Percentiles rank a stretch among this genome's conserved stretches.
Evolutionary conservation across 2,888 invertebrate species (phyloP).

Genomic region (Zele albiditarsus): DNA sequence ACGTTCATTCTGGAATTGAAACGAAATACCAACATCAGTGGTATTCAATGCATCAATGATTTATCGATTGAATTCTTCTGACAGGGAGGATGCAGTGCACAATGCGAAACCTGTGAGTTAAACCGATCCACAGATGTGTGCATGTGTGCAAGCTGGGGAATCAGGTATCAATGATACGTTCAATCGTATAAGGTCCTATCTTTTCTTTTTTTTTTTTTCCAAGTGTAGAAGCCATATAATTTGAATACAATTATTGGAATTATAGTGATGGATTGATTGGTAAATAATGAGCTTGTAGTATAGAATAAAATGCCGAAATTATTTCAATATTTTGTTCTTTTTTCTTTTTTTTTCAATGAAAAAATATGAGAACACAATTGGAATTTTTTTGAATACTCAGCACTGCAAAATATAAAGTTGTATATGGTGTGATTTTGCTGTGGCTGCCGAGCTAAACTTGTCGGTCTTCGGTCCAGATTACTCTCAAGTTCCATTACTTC

Average conservation of each 20-base stretch:
- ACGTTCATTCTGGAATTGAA: constrained; percentile 16
- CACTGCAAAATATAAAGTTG: neutral
- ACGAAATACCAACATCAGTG: constrained; percentile 22
- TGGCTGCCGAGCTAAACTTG: constrained; percentile 15
- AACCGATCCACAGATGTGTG: neutral
- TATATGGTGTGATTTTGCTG: constrained; percentile 17
- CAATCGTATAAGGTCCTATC: neutral
- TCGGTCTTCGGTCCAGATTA: constrained; percentile 39
- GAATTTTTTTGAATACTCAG: too few relatives aligned
- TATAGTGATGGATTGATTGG: too few relatives aligned
- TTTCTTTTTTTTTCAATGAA: too few relatives aligned
- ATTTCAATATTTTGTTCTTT: too few relatives aligned
- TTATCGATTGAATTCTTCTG: constrained; percentile 31
- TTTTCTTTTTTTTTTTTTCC: neutral
- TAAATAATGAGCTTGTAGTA: too few relatives aligned
- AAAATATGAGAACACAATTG: too few relatives aligned
- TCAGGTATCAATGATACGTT: neutral
- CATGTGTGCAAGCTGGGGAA: neutral
- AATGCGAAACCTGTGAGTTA: neutral
- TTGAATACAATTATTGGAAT: too few relatives aligned
- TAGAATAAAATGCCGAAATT: too few relatives aligned
- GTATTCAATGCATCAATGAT: constrained; percentile 18
- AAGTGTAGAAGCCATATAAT: neutral
- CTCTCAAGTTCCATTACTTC: constrained; percentile 40
- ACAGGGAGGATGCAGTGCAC: neutral